Conservation (phyloP, 2,113 vertebrate genomes). For the Zapus hudsonius region DNA sequence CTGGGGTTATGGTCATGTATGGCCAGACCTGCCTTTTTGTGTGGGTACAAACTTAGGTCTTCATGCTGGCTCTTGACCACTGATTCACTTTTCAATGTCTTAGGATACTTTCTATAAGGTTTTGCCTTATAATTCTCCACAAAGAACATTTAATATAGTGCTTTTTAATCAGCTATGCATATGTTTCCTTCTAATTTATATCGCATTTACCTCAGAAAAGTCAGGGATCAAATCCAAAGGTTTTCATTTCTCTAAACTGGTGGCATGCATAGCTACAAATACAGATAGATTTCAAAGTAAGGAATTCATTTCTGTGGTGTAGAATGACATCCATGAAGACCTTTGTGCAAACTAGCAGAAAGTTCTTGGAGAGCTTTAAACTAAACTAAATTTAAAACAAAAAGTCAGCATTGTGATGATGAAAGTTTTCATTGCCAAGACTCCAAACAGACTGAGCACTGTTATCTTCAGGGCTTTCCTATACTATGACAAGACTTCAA, state of each 20-base stretch:
- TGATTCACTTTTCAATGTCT: neutral
- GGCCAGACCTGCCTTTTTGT: too few species aligned
- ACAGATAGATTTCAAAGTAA: slow-evolving; percentile 70
- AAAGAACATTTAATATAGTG: neutral
- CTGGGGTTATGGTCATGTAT: too few species aligned
- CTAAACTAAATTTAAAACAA: slow-evolving; percentile 59
- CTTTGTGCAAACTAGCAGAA: slow-evolving; percentile 59
- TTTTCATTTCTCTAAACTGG: slow-evolving; percentile 64
- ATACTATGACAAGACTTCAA: slow-evolving; percentile 25
- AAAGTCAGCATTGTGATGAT: slow-evolving; percentile 36
- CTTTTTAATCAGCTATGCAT: neutral
- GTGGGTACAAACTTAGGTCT: too few species aligned
- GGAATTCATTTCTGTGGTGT: slow-evolving; percentile 64
- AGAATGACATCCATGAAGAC: slow-evolving; percentile 69
- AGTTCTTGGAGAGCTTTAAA: slow-evolving; percentile 64
- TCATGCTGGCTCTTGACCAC: too few species aligned
- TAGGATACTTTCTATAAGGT: neutral
- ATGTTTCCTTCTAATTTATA: slow-evolving; percentile 41
- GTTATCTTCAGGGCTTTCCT: slow-evolving; percentile 56
- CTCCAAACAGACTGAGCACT: slow-evolving; percentile 52
- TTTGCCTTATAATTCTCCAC: neutral
- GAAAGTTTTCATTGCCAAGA: slow-evolving; percentile 53
- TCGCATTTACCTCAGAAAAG: slow-evolving; percentile 45
- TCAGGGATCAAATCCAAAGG: slow-evolving; percentile 50
- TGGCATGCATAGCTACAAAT: slow-evolving; percentile 54